Evolutionary conservation across 1,140 invertebrate genomes (phyloP).

Genomic region (Drosophila biarmipes): DNA sequence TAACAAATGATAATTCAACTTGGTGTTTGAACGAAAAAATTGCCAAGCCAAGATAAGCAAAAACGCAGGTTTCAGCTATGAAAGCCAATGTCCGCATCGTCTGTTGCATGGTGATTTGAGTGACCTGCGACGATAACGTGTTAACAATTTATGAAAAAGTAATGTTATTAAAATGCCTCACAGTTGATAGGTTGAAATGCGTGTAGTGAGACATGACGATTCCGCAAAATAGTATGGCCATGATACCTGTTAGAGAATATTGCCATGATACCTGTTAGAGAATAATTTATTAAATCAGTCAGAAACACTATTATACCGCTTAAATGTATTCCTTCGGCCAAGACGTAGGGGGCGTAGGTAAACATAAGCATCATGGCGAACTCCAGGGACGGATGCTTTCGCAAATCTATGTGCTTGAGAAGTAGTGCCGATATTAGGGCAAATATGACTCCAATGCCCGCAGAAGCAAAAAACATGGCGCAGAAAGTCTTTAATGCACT

Average conservation of each 20-base stretch:
- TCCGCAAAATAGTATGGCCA: constrained; percentile 99
- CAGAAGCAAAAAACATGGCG: constrained; percentile 99
- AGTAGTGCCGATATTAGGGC: constrained; percentile 97
- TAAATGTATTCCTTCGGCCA: constrained; percentile 94
- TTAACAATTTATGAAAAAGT: background rate
- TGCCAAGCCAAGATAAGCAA: constrained; percentile 99
- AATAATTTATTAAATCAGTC: too few relatives aligned
- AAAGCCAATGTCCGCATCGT: constrained; percentile 99
- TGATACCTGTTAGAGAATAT: constrained; percentile 87
- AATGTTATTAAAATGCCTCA: background rate
- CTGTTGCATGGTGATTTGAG: constrained; percentile 99
- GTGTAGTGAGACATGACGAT: constrained; percentile 99
- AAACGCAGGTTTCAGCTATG: constrained; percentile 99
- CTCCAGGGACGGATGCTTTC: constrained; percentile 99
- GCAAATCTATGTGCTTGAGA: constrained; percentile 97
- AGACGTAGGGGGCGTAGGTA: constrained; percentile 98
- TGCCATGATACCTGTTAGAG: constrained; percentile 93
- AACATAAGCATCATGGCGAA: constrained; percentile 99
- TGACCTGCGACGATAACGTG: constrained; percentile 86
- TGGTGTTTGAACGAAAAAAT: constrained; percentile 97
- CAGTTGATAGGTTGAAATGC: constrained; percentile 98
- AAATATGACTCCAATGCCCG: constrained; percentile 97
- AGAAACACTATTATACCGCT: constrained; percentile 86
- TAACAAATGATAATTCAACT: constrained; percentile 92
- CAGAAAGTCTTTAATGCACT: constrained; percentile 96